Conservation (phyloP, 2,113 vertebrate species). For the Diadophis punctatus region DNA sequence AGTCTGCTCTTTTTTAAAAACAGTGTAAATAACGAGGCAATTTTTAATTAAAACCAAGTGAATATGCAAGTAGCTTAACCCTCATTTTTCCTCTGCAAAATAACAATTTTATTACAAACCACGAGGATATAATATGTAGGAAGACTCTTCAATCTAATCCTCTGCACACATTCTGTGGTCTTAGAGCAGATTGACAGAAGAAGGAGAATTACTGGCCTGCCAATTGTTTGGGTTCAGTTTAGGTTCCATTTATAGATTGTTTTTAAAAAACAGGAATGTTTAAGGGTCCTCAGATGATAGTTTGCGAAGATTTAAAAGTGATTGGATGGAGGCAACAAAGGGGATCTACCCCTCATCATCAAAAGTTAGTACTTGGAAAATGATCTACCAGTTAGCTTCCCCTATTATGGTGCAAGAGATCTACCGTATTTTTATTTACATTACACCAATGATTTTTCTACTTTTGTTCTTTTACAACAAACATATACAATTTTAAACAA, state of each 20-base stretch:
- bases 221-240: background rate
- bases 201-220: background rate
- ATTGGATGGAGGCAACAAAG: background rate
- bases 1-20: background rate
- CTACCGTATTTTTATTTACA: background rate
- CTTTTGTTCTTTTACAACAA: background rate
- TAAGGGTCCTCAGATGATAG: background rate
- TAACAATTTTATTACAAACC: background rate
- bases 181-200: background rate
- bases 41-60: background rate
- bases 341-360: background rate
- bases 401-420: background rate
- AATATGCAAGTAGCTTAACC: background rate
- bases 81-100: background rate
- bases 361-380: background rate
- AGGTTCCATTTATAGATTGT: background rate
- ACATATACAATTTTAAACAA: background rate
- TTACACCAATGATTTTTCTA: background rate
- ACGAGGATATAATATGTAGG: background rate
- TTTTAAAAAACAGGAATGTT: background rate
- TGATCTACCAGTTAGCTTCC: background rate
- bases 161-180: background rate
- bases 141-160: background rate
- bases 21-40: background rate
- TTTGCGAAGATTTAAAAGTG: background rate